Base-by-base conservation (phyloP, 2,113 vertebrate genomes). In the Triplophysa rosa region DNA sequence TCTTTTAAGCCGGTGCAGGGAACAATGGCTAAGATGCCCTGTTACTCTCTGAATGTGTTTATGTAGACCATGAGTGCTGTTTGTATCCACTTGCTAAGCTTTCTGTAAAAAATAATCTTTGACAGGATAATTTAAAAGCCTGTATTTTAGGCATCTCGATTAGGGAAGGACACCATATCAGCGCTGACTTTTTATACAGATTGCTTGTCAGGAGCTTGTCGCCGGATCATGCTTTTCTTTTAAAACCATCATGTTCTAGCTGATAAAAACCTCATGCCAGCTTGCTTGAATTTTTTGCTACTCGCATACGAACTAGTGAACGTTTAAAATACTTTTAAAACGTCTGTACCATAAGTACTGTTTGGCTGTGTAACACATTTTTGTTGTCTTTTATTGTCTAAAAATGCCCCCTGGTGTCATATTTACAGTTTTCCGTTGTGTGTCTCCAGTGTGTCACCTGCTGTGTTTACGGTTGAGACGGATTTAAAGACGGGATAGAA, bases 81-180 rank as follows among this genome's bases (percentile, higher is more conserved):
- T 83, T 83, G 78, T 77, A 70, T 61, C 67, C 77, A 81, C 78
- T 66, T 71, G 71, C 75, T 67, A 85, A 81, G 84, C 81, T 80
- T 85, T 78, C 71, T 88, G 83, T 83, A 73, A 74, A 63, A 75
- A 1, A 76, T 26, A 70, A 37, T 78, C 23, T 82, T 80, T 88
- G 85, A 88, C 87, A 87, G 79, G 81, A 84, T 86, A 83, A 88
- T 87, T 84, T 87, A 78, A 80, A 78, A 67, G 78, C 77, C 82
- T 69, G 77, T 78, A 77, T 77, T 84, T 83, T 85, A 70, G 82
- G 37, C 66, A 76, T 79, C 81, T 85, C 61, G 79, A 83, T 83
- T 84, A 81, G 83, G 80, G 82, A 83, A 81, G 61, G 45, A 71
- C 75, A 81, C 65, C 8, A 67, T 79, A 75, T 80, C 77, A 79